Conservation (phyloP, 2,797 vertebrate species). For the Sciurus vulgaris region DNA sequence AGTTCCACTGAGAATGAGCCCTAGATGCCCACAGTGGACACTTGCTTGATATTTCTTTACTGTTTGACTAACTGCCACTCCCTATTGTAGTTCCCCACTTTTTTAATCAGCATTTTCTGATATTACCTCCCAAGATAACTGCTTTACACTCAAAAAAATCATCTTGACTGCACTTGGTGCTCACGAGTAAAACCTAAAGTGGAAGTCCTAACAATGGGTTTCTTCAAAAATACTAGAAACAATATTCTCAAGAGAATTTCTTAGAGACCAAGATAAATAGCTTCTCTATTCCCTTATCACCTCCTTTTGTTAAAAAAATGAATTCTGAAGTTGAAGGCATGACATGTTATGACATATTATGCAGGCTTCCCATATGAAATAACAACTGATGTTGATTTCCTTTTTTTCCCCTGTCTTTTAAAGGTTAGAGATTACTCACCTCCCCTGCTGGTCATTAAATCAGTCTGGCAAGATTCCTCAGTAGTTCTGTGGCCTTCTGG, state of each 20-base stretch:
- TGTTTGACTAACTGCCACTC: neutral
- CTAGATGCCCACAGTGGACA: neutral
- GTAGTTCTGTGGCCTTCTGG: conserved; percentile 78
- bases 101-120: neutral
- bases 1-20: neutral
- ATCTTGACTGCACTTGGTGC: neutral
- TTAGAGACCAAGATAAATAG: conserved; percentile 71
- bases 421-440: conserved; percentile 84
- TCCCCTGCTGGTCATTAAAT: conserved; percentile 83
- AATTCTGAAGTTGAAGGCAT: conserved; percentile 65
- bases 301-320: conserved; percentile 71
- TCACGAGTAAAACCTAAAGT: conserved; percentile 19
- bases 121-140: neutral
- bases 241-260: conserved; percentile 69
- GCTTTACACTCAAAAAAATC: conserved; percentile 20
- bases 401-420: conserved; percentile 63
- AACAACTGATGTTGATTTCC: conserved; percentile 73
- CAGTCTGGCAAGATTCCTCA: conserved; percentile 78
- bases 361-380: conserved; percentile 68
- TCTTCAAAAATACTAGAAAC: conserved; percentile 64
- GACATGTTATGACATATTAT: conserved; percentile 69
- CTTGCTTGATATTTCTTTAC: neutral
- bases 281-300: conserved; percentile 46
- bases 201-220: conserved; percentile 55
- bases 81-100: neutral